Conservation (phyloP, 1,140 invertebrate genomes). For the Nasonia vitripennis region DNA sequence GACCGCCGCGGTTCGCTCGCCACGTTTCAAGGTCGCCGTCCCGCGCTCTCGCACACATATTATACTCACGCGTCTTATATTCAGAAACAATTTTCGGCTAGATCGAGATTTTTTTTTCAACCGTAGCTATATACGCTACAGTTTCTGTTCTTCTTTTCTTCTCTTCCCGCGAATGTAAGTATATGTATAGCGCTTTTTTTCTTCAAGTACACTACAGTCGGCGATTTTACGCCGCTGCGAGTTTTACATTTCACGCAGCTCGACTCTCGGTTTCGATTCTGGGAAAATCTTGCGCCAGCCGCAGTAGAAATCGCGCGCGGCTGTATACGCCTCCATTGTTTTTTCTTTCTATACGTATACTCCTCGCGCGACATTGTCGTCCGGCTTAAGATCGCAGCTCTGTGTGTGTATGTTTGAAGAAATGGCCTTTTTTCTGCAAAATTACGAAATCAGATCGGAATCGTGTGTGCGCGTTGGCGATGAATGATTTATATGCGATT, state of each 20-base stretch:
- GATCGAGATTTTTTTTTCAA: constrained; percentile 35
- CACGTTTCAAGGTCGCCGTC: constrained; percentile 32
- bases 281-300: constrained; percentile 15
- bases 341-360: background rate
- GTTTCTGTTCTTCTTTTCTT: background rate
- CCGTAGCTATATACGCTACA: background rate
- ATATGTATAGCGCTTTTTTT: background rate
- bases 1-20: background rate
- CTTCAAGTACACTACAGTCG: background rate
- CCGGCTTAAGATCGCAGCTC: background rate
- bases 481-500: background rate
- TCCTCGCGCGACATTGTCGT: background rate
- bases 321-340: constrained; percentile 3
- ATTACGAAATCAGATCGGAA: background rate
- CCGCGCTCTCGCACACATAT: background rate
- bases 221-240: constrained; percentile 14
- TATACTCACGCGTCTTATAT: constrained; percentile 12
- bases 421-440: background rate
- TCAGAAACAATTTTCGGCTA: constrained; percentile 47
- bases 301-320: background rate
- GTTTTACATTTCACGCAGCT: constrained; percentile 33
- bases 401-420: background rate
- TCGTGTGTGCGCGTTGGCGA: background rate
- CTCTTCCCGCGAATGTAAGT: background rate
- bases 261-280: constrained; percentile 36